These are phyloP conservation scores for Syngnathus floridae DNA, from an alignment of 2,113 vertebrate species.

Conservation along the genomic window DNA sequence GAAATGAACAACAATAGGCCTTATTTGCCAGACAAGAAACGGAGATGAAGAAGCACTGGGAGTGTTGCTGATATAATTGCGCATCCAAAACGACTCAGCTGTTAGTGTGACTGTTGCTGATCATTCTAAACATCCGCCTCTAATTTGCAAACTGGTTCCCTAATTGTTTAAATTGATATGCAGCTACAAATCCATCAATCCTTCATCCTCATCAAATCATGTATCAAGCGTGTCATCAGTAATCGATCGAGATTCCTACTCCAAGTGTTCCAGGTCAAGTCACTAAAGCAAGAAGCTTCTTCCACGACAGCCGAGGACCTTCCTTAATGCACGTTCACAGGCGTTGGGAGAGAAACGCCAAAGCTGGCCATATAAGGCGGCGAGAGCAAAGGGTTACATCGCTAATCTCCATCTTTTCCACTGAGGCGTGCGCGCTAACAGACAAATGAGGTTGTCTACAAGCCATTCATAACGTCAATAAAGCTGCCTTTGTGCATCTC, in stretches of 20 bases:
- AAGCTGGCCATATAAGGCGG: slow-evolving; percentile 15
- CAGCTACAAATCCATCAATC: background rate
- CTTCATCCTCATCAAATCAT: background rate
- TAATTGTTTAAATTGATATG: background rate
- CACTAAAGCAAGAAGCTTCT: slow-evolving; percentile 20
- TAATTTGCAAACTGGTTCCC: background rate
- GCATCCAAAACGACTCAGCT: slow-evolving; percentile 48
- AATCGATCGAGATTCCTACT: slow-evolving; percentile 1
- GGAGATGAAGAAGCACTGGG: slow-evolving; percentile 19
- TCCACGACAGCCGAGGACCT: slow-evolving; percentile 25
- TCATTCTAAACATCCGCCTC: slow-evolving; percentile 47
- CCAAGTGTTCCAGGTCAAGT: slow-evolving; percentile 11
- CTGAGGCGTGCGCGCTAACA: slow-evolving; percentile 41
- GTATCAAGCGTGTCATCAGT: too few species aligned
- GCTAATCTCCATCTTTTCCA: slow-evolving; percentile 54
- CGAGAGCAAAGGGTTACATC: slow-evolving; percentile 30
- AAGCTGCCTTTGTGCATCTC: slow-evolving; percentile 21
- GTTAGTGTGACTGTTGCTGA: slow-evolving; percentile 35
- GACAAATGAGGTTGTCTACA: slow-evolving; percentile 46
- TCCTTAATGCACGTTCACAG: slow-evolving; percentile 34
- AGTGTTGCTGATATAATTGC: slow-evolving; percentile 43
- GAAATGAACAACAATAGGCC: slow-evolving; percentile 42
- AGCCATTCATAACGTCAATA: slow-evolving; percentile 54
- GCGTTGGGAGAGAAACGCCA: slow-evolving; percentile 27
- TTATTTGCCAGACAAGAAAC: slow-evolving; percentile 42